phyloP scores from a whole-genome alignment of 2,113 vertebrate species.

The Bostrychus sinensis region DNA sequence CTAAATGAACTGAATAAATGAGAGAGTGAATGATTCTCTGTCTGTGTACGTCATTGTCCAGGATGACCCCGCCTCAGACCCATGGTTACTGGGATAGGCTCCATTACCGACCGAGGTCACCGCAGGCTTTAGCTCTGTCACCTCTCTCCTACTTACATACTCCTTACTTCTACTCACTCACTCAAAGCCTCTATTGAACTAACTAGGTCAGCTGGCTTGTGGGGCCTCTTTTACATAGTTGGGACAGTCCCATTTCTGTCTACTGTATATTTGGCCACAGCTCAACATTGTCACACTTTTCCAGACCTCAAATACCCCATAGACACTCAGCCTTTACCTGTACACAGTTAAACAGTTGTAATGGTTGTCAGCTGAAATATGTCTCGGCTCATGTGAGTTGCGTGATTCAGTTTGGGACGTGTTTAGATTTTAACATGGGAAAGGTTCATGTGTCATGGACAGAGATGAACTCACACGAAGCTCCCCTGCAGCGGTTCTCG shows the following conservation, averaged over 20 bases:
- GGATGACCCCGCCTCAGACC: no score
- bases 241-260: neutral
- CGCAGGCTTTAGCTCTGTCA: neutral
- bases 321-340: neutral
- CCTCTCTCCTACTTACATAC: constrained; percentile 14
- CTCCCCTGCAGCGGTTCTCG: neutral
- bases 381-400: constrained; percentile 46
- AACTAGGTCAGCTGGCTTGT: constrained; percentile 33
- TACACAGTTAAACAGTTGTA: constrained; percentile 22
- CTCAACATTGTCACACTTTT: neutral
- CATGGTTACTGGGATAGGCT: neutral
- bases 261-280: neutral
- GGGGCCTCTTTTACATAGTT: constrained; percentile 5
- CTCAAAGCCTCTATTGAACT: constrained; percentile 15
- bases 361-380: constrained; percentile 50
- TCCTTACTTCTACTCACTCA: neutral
- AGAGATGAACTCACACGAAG: neutral
- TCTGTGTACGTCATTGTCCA: no score
- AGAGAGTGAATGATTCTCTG: no score
- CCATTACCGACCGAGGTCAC: no score
- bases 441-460: neutral
- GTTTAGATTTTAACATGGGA: constrained; percentile 37
- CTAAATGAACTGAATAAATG: no score
- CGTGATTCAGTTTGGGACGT: constrained; percentile 21
- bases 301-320: constrained; percentile 14